Base-by-base conservation (phyloP, 2,113 vertebrate genomes). In the Taurulus bubalis region DNA sequence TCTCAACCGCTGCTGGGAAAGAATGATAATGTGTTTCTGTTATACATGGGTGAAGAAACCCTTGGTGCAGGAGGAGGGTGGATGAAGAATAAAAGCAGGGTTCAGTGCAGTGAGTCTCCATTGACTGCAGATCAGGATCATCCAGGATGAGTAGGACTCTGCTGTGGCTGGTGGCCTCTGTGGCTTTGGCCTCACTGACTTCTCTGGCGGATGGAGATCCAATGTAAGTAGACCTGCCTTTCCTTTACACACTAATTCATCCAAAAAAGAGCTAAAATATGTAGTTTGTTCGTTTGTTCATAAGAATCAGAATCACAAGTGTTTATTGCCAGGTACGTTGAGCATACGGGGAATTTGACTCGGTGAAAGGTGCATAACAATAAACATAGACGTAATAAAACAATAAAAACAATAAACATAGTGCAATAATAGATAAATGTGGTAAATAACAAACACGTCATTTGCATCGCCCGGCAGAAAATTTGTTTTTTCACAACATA, bases 1-100 rank as follows among this genome's bases (percentile, higher is more conserved):
- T 85, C 70, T 69, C 82, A 92, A 91, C 78, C 69, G 63, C 73
- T 91, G 47, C 71, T 58, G 84, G 90, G 81, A 89, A 88, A 77
- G 83, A 0, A 8, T 11, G 51, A n/a, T n/a, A 11, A 53, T 2
- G 24, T 73, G 14, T 42, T 40, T 67, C 36, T 74, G 70, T n/a
- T 65, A 24, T 62, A 18, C 20, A 6, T 49, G 14, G n/a, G 26
- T 65, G 30, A 26, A 38, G 6, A 64, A 8, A 30, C 1, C 10
- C 28, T 49, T 16, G 4, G 26, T 16, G 64, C 15, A 11, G 14
- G 24, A 51, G 45, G 28, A n/a, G 34, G 24, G 68, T 8, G 22
- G 36, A 24, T 7, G 66, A 64, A 53, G 78, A 32, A 84, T 90
- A 92, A 89, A 90, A 91, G 68, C 15, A 60, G 47, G 24, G n/a